Evolutionary conservation across 1,140 invertebrate species (phyloP).

Genomic region (Bombus impatiens): DNA sequence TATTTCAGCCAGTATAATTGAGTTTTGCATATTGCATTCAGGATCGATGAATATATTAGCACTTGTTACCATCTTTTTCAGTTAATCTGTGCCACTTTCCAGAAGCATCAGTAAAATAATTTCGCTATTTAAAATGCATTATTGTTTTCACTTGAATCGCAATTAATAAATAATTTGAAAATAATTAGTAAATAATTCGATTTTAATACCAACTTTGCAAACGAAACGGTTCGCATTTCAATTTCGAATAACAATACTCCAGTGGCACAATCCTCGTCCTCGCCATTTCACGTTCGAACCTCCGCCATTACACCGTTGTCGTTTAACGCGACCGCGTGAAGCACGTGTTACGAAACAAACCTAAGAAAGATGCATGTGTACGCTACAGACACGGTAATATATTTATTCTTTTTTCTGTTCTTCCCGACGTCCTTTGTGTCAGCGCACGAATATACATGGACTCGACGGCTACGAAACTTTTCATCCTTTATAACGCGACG

Average conservation of each 20-base stretch:
- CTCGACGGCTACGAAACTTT: background rate
- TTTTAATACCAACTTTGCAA: too few relatives aligned
- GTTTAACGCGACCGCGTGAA: background rate
- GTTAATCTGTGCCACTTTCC: background rate
- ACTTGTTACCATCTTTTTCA: background rate
- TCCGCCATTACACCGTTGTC: background rate
- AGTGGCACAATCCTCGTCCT: too few relatives aligned
- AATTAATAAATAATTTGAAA: too few relatives aligned
- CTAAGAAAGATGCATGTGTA: background rate
- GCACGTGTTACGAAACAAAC: background rate
- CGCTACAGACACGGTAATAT: background rate
- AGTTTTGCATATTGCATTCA: slow-evolving; percentile 13
- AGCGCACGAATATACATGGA: slow-evolving; percentile 2
- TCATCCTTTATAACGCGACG: slow-evolving; percentile 9
- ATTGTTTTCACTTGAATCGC: too few relatives aligned
- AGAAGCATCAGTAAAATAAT: background rate
- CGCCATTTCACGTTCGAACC: background rate
- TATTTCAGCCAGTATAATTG: background rate
- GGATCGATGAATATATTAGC: background rate
- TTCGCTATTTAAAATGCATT: background rate
- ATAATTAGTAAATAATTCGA: too few relatives aligned
- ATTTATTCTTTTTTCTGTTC: slow-evolving; percentile 6
- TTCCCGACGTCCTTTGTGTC: background rate
- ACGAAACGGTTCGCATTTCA: background rate
- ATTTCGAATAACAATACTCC: background rate